Percentiles rank a stretch among this genome's conserved stretches.
Evolutionary conservation across 1,140 invertebrate genomes (phyloP).

Genomic region (Calliopsis andreniformis): DNA sequence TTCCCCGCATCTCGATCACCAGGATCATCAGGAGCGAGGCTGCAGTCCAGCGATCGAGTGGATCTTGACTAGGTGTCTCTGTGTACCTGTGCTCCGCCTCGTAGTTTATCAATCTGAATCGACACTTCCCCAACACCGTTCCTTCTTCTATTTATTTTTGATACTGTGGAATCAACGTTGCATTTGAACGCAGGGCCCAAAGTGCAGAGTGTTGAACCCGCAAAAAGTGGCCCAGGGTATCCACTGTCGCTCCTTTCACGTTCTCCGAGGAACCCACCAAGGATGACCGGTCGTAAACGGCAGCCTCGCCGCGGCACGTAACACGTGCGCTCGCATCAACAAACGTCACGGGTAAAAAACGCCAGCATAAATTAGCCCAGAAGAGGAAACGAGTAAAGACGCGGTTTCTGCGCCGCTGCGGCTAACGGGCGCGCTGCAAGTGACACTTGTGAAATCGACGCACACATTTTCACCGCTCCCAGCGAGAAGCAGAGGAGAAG

Average conservation of each 20-base stretch:
- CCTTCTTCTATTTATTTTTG: too few species aligned
- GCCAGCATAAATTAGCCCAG: not conserved
- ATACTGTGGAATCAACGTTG: too few species aligned
- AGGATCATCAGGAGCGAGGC: conserved; percentile 4
- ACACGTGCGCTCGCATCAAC: conserved; percentile 23
- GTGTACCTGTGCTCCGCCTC: not conserved
- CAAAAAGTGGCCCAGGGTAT: not conserved
- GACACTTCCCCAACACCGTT: too few species aligned
- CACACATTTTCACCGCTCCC: conserved; percentile 44
- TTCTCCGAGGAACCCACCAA: not conserved
- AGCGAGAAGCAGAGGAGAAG: conserved; percentile 11
- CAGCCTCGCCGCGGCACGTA: not conserved
- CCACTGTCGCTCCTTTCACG: not conserved
- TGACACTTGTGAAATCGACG: conserved; percentile 58
- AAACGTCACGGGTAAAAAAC: conserved; percentile 33
- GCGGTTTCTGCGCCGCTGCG: not conserved
- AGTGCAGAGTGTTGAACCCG: too few species aligned
- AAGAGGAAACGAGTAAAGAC: conserved; percentile 19
- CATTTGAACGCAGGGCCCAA: too few species aligned
- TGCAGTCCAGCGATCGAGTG: not conserved
- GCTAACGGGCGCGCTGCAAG: conserved; percentile 11
- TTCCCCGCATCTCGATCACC: conserved; percentile 5
- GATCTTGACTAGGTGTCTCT: too few species aligned
- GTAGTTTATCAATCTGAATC: too few species aligned
- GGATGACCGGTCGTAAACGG: conserved; percentile 10